phyloP scores from a whole-genome alignment of 2,888 invertebrate species.

The Glomeris marginata region DNA sequence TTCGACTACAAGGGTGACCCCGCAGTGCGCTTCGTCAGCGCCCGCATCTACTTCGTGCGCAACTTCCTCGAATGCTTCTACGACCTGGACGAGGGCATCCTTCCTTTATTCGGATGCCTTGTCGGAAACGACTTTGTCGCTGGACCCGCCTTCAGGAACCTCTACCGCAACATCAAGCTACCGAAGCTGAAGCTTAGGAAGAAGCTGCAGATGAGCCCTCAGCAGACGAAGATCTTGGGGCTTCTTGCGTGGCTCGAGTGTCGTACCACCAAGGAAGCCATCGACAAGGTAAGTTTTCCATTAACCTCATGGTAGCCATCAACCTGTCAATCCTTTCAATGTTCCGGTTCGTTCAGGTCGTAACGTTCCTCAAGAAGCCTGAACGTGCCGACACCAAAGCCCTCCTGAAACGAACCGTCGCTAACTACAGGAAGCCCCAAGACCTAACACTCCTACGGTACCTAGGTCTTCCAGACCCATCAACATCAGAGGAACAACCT shows the following conservation, averaged over 20 bases:
- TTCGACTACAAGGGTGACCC: slow-evolving; percentile 4
- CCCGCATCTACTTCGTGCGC: slow-evolving; percentile 56
- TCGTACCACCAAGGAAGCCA: slow-evolving; percentile 51
- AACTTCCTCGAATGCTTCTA: slow-evolving; percentile 49
- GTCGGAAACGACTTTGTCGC: slow-evolving; percentile 77
- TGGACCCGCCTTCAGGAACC: slow-evolving; percentile 48
- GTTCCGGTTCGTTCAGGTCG: too few species aligned
- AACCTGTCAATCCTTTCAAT: neutral
- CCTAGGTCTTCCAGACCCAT: too few species aligned
- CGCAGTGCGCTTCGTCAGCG: slow-evolving; percentile 35
- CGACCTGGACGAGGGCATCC: slow-evolving; percentile 45
- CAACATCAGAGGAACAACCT: too few species aligned
- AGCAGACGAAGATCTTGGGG: slow-evolving; percentile 52
- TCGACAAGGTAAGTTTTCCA: slow-evolving; percentile 34
- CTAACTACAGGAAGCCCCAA: slow-evolving; percentile 20
- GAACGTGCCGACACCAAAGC: slow-evolving; percentile 19
- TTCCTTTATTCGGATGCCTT: slow-evolving; percentile 66
- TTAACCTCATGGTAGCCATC: neutral
- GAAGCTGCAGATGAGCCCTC: slow-evolving; percentile 35
- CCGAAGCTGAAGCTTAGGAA: slow-evolving; percentile 33
- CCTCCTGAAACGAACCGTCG: slow-evolving; percentile 23
- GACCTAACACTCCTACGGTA: too few species aligned
- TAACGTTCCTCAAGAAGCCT: slow-evolving; percentile 20
- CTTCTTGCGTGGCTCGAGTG: slow-evolving; percentile 60
- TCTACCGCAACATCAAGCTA: slow-evolving; percentile 43